Evolutionary conservation across 2,113 vertebrate genomes (phyloP), one percentile per base, ranked within the genome.

Genomic region (Gadus macrocephalus): DNA sequence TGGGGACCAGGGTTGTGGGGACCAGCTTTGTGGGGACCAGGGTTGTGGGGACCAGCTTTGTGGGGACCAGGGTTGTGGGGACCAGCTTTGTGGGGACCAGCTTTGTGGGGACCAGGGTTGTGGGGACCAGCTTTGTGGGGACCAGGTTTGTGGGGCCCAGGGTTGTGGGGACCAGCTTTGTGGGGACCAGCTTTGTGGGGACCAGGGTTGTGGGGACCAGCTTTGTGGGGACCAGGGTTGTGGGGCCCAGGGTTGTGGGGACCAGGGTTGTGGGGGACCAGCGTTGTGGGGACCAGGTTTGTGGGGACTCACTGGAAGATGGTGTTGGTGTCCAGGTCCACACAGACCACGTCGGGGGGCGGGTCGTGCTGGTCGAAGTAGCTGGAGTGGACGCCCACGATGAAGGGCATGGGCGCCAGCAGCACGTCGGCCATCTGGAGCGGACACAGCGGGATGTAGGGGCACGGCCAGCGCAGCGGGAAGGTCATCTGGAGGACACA

Each of bases 371-470:
- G 92, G 87, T 98, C 96, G 0, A 98, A 98, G 89, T 97, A 97
- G 88, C 95, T 96, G 88, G 96, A 98, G 92, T 98, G 96, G 77
- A 98, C 92, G 7, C 96, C 96, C 79, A 98, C 96, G 5, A 98
- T 95, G 91, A 98, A 98, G 71, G 96, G 96, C 91, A 97, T 95
- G 0, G 96, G 96, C 15, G 96, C 96, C n/a, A 92, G 92, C 66
- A 98, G 90, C 77, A 98, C 96, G 0, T 95, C 96, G 1, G 95
- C 94, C 92, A 98, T 91, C 77, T 93, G 92, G 85, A 98, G 93
- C 0, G 96, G 96, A 82, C 96, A 98, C 84, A 98, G 91, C 0
- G 96, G 96, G 88, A 98, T 98, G 88, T 98, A 98, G 56, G 96
- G 96, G 60, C 96, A 98, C 75, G 93, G 93, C 96, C 96, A 98